A percentile compares a stretch with the other conserved stretches of the same genome.
These are phyloP conservation scores for Ophioninae sp. DNA, from an alignment of 2,888 invertebrate species.

Conservation along the genomic window DNA sequence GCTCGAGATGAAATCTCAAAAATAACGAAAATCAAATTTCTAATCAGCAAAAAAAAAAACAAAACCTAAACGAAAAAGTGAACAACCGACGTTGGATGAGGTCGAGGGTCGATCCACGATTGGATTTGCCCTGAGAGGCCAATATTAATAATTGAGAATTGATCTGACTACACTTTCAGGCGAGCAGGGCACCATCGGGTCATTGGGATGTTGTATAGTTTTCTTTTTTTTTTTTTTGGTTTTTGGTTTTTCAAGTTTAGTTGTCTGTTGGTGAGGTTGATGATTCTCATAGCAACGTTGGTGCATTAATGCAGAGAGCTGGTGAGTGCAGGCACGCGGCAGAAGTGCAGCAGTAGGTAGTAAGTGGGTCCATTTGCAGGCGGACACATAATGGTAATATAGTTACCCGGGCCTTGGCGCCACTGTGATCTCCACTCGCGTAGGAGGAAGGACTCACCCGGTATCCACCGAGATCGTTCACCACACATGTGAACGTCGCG, in stretches of 20 bases:
- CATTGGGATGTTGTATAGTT: conserved; percentile 42
- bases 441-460: conserved; percentile 88
- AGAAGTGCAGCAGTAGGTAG: conserved; percentile 66
- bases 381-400: conserved; percentile 77
- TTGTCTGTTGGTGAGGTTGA: conserved; percentile 53
- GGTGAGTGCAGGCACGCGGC: conserved; percentile 76
- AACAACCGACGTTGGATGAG: neutral
- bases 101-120: conserved; percentile 14
- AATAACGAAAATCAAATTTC: too few relatives aligned
- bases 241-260: conserved; percentile 36
- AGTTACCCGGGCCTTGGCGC: conserved; percentile 80
- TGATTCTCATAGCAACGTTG: conserved; percentile 73
- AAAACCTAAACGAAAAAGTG: neutral
- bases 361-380: conserved; percentile 75
- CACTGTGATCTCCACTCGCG: conserved; percentile 80
- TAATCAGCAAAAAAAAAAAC: neutral
- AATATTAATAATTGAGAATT: conserved; percentile 31
- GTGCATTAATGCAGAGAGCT: conserved; percentile 77
- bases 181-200: conserved; percentile 28
- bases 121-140: conserved; percentile 27
- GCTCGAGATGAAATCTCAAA: too few relatives aligned
- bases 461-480: conserved; percentile 91
- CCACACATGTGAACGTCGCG: conserved; percentile 92
- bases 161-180: conserved; percentile 30
- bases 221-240: conserved; percentile 31